Evolutionary conservation across 2,797 vertebrate species (phyloP), one percentile per base, ranked within the genome.

Genomic region (Sylvia borin): DNA sequence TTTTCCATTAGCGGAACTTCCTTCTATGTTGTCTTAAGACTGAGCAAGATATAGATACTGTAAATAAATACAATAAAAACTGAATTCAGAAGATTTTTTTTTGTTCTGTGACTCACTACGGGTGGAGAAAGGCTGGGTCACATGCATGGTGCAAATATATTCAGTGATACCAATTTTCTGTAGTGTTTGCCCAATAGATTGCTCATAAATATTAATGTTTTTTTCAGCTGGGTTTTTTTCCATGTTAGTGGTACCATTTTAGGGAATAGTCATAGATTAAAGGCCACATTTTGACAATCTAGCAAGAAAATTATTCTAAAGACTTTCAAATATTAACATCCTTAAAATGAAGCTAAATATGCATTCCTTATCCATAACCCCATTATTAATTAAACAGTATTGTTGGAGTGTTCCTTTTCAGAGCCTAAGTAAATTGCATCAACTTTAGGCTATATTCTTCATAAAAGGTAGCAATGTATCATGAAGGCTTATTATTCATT

Each of bases 141-240:
- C 12, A 29, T 50, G 47, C 29, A 48, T 4, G n/a, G 13, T 84
- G 78, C 42, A 92, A 81, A 66, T 72, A 68, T 38, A 84, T 43
- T 84, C 70, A 48, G 16, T 40, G 29, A 89, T 66, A 64, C 54
- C 67, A 71, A 34, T 90, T 88, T 57, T 42, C 42, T 79, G 79
- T 67, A 87, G 42, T 72, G 67, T 88, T 93, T 91, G 75, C 50
- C 78, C 72, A 89, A 64, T 72, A 91, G 43, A 67, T 88, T 91
- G 57, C 42, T 91, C 48, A 93, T 92, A 93, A 93, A 95, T 85
- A 70, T 91, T 85, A 92, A 87, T 10, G 1, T 27, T 76, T 92
- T 91, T 26, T 82, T 96, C 73, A 74, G 26, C 50, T 85, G 21
- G 1, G 0, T 5, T 21, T 85, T 88, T 85, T 36, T 43, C 40